These are phyloP conservation scores for Heliothis virescens DNA, from an alignment of 1,140 invertebrate genomes.

Conservation along the genomic window DNA sequence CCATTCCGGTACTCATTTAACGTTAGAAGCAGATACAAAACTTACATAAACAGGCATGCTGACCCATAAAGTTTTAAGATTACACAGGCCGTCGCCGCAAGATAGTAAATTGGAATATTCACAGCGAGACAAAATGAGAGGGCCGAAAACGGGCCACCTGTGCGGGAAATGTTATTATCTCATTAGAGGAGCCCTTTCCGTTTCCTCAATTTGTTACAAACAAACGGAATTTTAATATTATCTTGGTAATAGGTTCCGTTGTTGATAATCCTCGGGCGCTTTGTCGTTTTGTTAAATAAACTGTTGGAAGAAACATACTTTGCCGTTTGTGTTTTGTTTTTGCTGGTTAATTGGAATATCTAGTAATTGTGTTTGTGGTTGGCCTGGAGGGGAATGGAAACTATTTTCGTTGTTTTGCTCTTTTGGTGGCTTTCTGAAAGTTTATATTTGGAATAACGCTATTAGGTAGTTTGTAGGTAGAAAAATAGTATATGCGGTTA, in stretches of 20 bases:
- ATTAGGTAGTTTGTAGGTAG: too few species aligned
- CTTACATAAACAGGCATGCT: constrained; percentile 41
- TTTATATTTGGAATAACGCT: too few species aligned
- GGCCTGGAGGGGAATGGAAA: constrained; percentile 7
- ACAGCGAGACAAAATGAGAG: constrained; percentile 19
- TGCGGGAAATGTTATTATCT: constrained; percentile 73
- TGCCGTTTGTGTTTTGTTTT: constrained; percentile 51
- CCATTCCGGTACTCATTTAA: not conserved
- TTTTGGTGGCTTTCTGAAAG: not conserved
- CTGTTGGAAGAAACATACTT: constrained; percentile 29
- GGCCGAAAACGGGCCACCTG: constrained; percentile 63
- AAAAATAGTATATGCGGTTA: too few species aligned
- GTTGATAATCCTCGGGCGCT: constrained; percentile 52
- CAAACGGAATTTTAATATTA: constrained; percentile 75
- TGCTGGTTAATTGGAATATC: constrained; percentile 41
- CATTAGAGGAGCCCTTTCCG: constrained; percentile 69
- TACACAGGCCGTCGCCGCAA: constrained; percentile 41
- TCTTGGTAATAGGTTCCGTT: constrained; percentile 54
- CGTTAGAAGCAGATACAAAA: not conserved
- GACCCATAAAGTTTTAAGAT: constrained; percentile 49
- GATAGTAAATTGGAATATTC: constrained; percentile 59
- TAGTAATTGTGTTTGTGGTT: constrained; percentile 13
- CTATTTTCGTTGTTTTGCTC: not conserved
- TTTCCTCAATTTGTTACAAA: constrained; percentile 71
- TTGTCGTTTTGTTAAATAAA: constrained; percentile 52